A percentile compares a stretch with the other conserved stretches of the same genome.
Evolutionary conservation across 2,888 invertebrate genomes (phyloP).

Genomic region (Lasioglossum lativentre): DNA sequence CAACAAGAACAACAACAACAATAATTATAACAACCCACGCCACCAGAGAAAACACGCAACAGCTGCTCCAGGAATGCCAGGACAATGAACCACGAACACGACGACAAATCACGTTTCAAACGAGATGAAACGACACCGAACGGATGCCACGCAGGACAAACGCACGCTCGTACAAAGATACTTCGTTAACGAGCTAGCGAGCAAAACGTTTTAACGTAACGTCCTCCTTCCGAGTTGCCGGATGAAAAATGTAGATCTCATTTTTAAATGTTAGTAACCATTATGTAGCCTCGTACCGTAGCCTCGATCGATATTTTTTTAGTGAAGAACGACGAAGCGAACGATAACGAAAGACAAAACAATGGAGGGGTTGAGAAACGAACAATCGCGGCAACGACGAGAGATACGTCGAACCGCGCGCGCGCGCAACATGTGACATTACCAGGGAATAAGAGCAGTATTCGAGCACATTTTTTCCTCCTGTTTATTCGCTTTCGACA

Average conservation of each 20-base stretch:
- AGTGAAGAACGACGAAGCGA: conserved; percentile 50
- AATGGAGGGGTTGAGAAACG: not conserved
- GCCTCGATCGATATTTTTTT: conserved; percentile 79
- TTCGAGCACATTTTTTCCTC: conserved; percentile 51
- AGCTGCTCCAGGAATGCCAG: conserved; percentile 34
- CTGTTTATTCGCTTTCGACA: conserved; percentile 59
- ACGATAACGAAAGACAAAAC: conserved; percentile 12
- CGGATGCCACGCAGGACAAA: not conserved
- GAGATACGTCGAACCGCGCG: not conserved
- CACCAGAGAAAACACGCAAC: conserved; percentile 29
- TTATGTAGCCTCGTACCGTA: conserved; percentile 74
- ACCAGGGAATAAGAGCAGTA: conserved; percentile 56
- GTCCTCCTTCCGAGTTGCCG: conserved; percentile 69
- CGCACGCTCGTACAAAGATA: conserved; percentile 44
- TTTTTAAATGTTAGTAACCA: conserved; percentile 75
- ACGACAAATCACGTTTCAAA: conserved; percentile 36
- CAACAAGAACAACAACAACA: not conserved
- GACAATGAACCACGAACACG: conserved; percentile 15
- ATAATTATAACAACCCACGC: not conserved
- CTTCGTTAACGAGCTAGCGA: conserved; percentile 56
- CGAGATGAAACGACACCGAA: conserved; percentile 19
- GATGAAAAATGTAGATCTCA: conserved; percentile 72
- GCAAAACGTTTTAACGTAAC: conserved; percentile 61
- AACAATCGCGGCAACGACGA: conserved; percentile 18
- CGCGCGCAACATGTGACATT: conserved; percentile 40